Conservation (phyloP, 1,140 invertebrate species). For the Euura lappo region DNA sequence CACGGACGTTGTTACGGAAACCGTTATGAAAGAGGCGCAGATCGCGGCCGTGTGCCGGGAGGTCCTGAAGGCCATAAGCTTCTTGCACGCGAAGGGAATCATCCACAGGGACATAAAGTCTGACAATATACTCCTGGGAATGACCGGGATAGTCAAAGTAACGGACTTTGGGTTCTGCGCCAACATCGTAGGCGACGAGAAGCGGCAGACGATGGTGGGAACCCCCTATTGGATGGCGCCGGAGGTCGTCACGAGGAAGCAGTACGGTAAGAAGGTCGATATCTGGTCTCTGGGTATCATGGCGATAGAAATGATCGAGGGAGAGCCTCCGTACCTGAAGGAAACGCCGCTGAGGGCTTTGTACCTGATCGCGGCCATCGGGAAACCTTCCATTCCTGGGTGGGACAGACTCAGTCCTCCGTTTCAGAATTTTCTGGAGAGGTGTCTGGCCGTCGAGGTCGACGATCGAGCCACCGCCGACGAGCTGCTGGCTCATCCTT, state of each 20-base stretch:
- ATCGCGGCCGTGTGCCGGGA: conserved; percentile 95
- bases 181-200: conserved; percentile 89
- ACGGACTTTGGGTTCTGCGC: conserved; percentile 99
- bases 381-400: conserved; percentile 87
- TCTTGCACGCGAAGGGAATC: conserved; percentile 89
- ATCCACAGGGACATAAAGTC: conserved; percentile 96
- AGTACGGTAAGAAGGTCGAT: conserved; percentile 91
- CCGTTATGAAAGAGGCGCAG: conserved; percentile 96
- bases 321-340: conserved; percentile 94
- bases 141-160: conserved; percentile 96
- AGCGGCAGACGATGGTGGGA: conserved; percentile 95
- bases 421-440: conserved; percentile 86
- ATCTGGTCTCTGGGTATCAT: conserved; percentile 97
- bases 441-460: conserved; percentile 92
- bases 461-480: conserved; percentile 84
- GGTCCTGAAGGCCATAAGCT: conserved; percentile 90
- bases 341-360: conserved; percentile 93
- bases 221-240: conserved; percentile 87
- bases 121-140: conserved; percentile 94
- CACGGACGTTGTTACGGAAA: conserved; percentile 97
- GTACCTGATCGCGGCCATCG: conserved; percentile 95
- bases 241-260: conserved; percentile 86
- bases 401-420: conserved; percentile 80
- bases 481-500: conserved; percentile 87
- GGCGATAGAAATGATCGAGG: conserved; percentile 99